These are phyloP conservation scores for Danionella cerebrum DNA, from an alignment of 2,113 vertebrate species.

Conservation along the genomic window DNA sequence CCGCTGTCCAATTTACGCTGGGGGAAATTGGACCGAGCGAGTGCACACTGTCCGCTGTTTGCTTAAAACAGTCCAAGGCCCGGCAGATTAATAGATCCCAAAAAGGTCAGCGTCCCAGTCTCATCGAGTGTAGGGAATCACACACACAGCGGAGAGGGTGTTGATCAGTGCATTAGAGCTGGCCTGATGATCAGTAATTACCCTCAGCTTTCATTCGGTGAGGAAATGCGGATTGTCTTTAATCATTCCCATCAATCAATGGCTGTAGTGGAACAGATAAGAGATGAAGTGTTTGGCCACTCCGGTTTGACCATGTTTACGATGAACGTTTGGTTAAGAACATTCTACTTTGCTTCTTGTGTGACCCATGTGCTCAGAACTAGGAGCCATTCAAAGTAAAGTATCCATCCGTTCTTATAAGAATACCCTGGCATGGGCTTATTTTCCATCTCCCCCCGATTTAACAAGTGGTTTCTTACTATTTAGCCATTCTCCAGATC, in stretches of 20 bases:
- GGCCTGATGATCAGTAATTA: conserved; percentile 28
- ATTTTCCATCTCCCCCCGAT: too few species aligned
- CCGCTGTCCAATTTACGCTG: conserved; percentile 82
- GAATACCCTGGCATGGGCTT: too few species aligned
- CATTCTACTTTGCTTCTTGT: too few species aligned
- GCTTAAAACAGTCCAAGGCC: conserved; percentile 81
- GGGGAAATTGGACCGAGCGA: conserved; percentile 83
- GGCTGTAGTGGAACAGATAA: neutral
- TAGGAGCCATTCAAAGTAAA: too few species aligned
- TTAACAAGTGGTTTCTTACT: too few species aligned
- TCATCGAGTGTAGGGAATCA: conserved; percentile 67
- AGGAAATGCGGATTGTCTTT: conserved; percentile 21
- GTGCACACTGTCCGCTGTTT: conserved; percentile 77
- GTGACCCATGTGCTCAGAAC: too few species aligned
- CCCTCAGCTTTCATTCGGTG: conserved; percentile 22
- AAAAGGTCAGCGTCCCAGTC: conserved; percentile 81
- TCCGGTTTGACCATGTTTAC: too few species aligned
- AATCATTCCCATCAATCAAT: conserved; percentile 45
- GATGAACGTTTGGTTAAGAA: too few species aligned
- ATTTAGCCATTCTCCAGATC: too few species aligned
- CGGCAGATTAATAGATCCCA: conserved; percentile 79
- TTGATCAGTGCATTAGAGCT: conserved; percentile 32
- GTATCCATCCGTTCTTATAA: too few species aligned
- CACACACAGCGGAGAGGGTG: too few species aligned
- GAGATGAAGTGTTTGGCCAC: too few species aligned